Conservation (phyloP, 2,888 invertebrate genomes). For the Matsumyia berberina region DNA sequence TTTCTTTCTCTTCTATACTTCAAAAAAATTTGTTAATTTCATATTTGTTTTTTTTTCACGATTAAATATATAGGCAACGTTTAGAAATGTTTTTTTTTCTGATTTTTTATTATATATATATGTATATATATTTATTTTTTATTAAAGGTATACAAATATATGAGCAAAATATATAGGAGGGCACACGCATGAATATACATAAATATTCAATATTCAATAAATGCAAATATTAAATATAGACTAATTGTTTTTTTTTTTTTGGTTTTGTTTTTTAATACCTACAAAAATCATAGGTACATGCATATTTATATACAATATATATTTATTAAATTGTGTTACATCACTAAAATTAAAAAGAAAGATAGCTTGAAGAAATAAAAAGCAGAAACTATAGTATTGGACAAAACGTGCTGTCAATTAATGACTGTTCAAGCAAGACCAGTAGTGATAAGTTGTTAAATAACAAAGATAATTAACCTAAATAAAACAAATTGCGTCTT, state of each 20-base stretch:
- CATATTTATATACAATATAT: constrained; percentile 56
- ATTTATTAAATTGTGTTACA: constrained; percentile 51
- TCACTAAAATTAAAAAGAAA: constrained; percentile 33
- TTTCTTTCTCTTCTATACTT: constrained; percentile 13
- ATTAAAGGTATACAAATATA: constrained; percentile 76
- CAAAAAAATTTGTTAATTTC: constrained; percentile 31
- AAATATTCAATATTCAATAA: constrained; percentile 76
- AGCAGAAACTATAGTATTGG: neutral
- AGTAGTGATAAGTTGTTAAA: too few relatives aligned
- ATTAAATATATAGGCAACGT: constrained; percentile 75
- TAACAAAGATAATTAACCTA: too few relatives aligned
- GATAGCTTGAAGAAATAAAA: constrained; percentile 11
- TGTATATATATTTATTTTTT: constrained; percentile 44
- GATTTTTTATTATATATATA: constrained; percentile 56
- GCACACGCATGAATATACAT: constrained; percentile 76
- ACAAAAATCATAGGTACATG: constrained; percentile 75
- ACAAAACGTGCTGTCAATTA: constrained; percentile 42
- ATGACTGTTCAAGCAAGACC: neutral
- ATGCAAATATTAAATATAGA: constrained; percentile 75
- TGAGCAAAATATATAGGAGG: constrained; percentile 77
- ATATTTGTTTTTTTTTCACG: constrained; percentile 50
- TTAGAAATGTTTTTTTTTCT: constrained; percentile 74
- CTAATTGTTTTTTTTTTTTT: constrained; percentile 42
- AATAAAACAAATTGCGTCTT: too few relatives aligned
- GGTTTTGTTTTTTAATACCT: constrained; percentile 64